Percentiles rank a stretch among this genome's conserved stretches.
These are phyloP conservation scores for Caloenas nicobarica DNA, from an alignment of 2,113 vertebrate genomes.

Conservation along the genomic window DNA sequence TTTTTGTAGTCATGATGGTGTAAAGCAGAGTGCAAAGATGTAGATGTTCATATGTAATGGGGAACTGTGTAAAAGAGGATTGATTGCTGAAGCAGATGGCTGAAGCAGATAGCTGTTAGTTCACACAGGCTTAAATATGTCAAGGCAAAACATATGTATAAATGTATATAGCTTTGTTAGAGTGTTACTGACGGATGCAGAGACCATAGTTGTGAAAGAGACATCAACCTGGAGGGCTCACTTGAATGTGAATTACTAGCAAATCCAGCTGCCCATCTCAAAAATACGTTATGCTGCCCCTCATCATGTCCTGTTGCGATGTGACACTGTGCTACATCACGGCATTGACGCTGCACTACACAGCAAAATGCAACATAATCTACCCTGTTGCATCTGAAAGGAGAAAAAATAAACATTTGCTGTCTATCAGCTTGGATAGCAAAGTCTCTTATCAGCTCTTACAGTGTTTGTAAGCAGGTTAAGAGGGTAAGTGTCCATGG, in stretches of 20 bases:
- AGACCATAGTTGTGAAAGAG: background rate
- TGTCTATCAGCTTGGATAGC: constrained; percentile 22
- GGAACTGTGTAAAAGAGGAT: background rate
- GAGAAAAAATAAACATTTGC: constrained; percentile 42
- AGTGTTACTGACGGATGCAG: background rate
- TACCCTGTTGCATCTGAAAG: background rate
- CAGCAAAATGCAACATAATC: background rate
- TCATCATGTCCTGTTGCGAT: background rate
- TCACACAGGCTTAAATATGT: background rate
- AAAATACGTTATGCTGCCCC: background rate
- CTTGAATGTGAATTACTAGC: background rate
- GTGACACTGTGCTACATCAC: background rate
- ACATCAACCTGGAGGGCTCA: background rate
- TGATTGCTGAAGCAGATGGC: background rate
- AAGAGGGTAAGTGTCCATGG: background rate
- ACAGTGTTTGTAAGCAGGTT: background rate
- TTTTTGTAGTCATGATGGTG: background rate
- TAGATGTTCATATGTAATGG: background rate
- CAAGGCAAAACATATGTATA: background rate
- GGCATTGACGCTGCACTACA: background rate
- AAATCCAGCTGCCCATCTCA: constrained; percentile 11
- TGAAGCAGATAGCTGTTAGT: background rate
- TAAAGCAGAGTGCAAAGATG: background rate
- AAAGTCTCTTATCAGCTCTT: constrained; percentile 25
- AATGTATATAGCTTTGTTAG: background rate